A percentile compares a stretch with the other conserved stretches of the same genome.
Evolutionary conservation across 2,888 invertebrate genomes (phyloP).

Genomic region (Zele albiditarsus): DNA sequence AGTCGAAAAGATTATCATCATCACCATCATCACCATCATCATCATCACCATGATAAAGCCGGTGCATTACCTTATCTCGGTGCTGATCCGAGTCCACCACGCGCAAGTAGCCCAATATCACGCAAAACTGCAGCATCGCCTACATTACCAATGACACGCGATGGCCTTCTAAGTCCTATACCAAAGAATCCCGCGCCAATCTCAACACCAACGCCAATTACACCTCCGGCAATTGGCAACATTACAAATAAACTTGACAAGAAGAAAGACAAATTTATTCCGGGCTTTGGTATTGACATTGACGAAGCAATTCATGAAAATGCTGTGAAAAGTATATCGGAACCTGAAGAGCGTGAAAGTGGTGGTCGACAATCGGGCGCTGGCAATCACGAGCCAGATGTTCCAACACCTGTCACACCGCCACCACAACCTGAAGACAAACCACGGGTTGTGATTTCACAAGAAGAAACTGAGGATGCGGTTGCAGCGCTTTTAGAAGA

Average conservation of each 20-base stretch:
- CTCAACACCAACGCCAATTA: conserved; percentile 56
- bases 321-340: conserved; percentile 86
- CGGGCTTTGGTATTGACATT: conserved; percentile 79
- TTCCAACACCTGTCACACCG: conserved; percentile 72
- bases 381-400: conserved; percentile 63
- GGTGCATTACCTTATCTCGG: conserved; percentile 66
- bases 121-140: conserved; percentile 64
- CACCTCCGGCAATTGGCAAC: conserved; percentile 51
- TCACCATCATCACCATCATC: conserved; percentile 76
- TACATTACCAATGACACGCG: conserved; percentile 60
- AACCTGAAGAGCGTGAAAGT: conserved; percentile 70
- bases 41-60: conserved; percentile 62
- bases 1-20: conserved; percentile 81
- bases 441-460: conserved; percentile 87
- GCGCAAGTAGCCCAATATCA: conserved; percentile 70
- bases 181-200: conserved; percentile 76
- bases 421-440: conserved; percentile 82
- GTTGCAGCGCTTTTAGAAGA: conserved; percentile 91
- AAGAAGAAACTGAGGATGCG: conserved; percentile 94
- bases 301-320: conserved; percentile 85
- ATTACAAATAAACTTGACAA: conserved; percentile 67
- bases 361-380: conserved; percentile 57
- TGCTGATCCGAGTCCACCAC: conserved; percentile 78
- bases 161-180: conserved; percentile 74
- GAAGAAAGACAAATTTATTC: conserved; percentile 79